A percentile compares a stretch with the other conserved stretches of the same genome.
Conservation (phyloP, 2,888 invertebrate species). For the Azorinus chamasolen region DNA sequence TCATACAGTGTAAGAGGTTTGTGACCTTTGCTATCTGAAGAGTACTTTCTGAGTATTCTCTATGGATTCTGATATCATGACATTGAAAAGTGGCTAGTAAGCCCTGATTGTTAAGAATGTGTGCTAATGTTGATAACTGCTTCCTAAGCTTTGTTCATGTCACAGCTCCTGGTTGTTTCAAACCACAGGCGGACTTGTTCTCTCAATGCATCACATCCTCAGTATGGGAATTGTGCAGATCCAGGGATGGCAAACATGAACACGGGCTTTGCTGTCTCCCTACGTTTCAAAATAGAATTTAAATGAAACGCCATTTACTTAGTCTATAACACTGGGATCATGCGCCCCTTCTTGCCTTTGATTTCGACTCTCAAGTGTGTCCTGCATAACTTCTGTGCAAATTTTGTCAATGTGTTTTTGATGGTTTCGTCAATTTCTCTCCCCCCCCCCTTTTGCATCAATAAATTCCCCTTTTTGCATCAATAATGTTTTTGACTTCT, state of each 20-base stretch:
- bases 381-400: slow-evolving; percentile 36
- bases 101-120: slow-evolving; percentile 50
- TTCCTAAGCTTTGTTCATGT: slow-evolving; percentile 55
- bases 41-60: slow-evolving; percentile 46
- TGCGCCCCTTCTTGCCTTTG: slow-evolving; percentile 41
- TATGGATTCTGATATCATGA: slow-evolving; percentile 53
- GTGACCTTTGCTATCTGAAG: slow-evolving; percentile 51
- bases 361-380: slow-evolving; percentile 41
- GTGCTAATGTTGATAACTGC: slow-evolving; percentile 58
- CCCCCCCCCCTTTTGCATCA: slow-evolving; percentile 15
- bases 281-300: slow-evolving; percentile 11
- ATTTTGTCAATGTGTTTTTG: slow-evolving; percentile 26
- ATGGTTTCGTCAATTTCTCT: slow-evolving; percentile 18
- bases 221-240: slow-evolving; percentile 19
- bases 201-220: slow-evolving; percentile 46
- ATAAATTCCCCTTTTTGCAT: slow-evolving; percentile 35
- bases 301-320: slow-evolving; percentile 27
- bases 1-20: slow-evolving; percentile 33
- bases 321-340: slow-evolving; percentile 41
- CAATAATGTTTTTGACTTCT: slow-evolving; percentile 88
- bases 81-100: slow-evolving; percentile 56
- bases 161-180: slow-evolving; percentile 33
- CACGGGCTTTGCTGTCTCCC: slow-evolving; percentile 13
- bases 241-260: slow-evolving; percentile 31
- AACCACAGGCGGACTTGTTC: slow-evolving; percentile 19